phyloP scores from a whole-genome alignment of 2,797 vertebrate genomes.

The Labroides dimidiatus region DNA sequence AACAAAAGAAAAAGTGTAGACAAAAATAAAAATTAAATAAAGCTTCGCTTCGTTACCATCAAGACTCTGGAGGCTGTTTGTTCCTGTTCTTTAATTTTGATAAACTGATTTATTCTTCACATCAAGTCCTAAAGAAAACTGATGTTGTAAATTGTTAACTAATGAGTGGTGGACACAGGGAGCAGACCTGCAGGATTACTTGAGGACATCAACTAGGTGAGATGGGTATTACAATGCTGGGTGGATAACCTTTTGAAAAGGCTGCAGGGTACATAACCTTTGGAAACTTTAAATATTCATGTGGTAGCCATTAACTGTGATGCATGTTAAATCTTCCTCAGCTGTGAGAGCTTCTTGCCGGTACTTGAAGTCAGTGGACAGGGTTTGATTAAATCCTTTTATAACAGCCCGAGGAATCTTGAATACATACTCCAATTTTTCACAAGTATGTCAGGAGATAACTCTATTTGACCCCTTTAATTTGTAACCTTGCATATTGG shows the following conservation, averaged over 20 bases:
- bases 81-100: too few relatives aligned
- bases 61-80: too few relatives aligned
- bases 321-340: constrained; percentile 69
- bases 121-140: too few relatives aligned
- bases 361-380: constrained; percentile 45
- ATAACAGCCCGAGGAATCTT: not conserved
- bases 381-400: constrained; percentile 8
- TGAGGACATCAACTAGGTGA: constrained; percentile 48
- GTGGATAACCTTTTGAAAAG: constrained; percentile 72
- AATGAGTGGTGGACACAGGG: too few relatives aligned
- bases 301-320: constrained; percentile 66
- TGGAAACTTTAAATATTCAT: constrained; percentile 71
- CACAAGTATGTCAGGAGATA: not conserved
- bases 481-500: too few relatives aligned
- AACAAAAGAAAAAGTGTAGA: too few relatives aligned
- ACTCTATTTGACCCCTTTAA: not conserved
- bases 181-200: constrained; percentile 16
- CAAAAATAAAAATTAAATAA: too few relatives aligned
- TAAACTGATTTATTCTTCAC: too few relatives aligned
- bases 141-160: too few relatives aligned
- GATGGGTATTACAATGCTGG: constrained; percentile 46
- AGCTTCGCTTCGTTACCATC: too few relatives aligned
- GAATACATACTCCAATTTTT: not conserved
- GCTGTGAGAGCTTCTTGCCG: constrained; percentile 39
- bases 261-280: constrained; percentile 72